A percentile compares a stretch with the other conserved stretches of the same genome.
These are phyloP conservation scores for Kryptolebias ocellatus DNA, from an alignment of 2,797 vertebrate species.

Conservation along the genomic window DNA sequence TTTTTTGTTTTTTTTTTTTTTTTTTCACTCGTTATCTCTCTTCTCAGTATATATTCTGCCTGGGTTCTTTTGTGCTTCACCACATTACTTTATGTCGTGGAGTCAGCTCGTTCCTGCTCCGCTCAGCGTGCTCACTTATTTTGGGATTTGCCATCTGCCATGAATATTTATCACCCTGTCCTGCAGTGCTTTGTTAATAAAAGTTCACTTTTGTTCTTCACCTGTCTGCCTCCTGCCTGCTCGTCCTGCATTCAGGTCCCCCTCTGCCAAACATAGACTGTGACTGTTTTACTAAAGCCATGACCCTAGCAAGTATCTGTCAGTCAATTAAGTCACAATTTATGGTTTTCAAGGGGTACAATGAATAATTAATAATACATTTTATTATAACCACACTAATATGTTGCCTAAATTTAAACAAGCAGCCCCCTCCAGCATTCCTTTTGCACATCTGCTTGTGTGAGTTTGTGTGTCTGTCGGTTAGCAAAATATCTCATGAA, in stretches of 20 bases:
- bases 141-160: background rate
- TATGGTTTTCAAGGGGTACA: no score
- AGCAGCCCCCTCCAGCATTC: no score
- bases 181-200: background rate
- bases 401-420: no score
- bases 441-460: no score
- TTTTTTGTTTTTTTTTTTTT: no score
- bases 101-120: slow-evolving; percentile 1
- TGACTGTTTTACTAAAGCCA: background rate
- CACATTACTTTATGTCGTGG: slow-evolving; percentile 7
- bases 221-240: background rate
- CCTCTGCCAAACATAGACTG: background rate
- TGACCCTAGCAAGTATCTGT: no score
- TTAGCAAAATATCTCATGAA: no score
- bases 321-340: no score
- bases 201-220: slow-evolving; percentile 3
- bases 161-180: slow-evolving; percentile 3
- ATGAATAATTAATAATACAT: no score
- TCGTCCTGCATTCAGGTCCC: background rate
- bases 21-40: background rate
- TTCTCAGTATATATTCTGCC: background rate
- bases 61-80: background rate
- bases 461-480: no score
- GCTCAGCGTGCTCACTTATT: background rate
- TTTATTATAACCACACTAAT: no score